Percentiles rank a stretch among this genome's conserved stretches.
Conservation (phyloP, 2,888 invertebrate species). For the Acleris cristana region DNA sequence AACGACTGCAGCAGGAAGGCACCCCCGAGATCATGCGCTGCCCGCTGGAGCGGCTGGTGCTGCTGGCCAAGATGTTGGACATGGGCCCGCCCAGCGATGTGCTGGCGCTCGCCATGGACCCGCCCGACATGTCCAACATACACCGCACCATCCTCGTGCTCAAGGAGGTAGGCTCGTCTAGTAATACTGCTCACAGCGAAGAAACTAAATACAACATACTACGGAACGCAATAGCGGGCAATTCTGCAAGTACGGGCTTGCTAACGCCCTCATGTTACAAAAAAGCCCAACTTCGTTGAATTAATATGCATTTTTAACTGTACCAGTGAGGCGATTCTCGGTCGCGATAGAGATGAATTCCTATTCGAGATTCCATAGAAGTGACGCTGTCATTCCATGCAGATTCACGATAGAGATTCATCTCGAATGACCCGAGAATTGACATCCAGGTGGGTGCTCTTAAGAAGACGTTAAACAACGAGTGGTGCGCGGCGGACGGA, state of each 20-base stretch:
- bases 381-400: too few species aligned
- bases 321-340: too few species aligned
- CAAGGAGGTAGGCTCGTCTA: constrained; percentile 86
- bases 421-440: too few species aligned
- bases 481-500: constrained; percentile 87
- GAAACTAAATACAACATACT: too few species aligned
- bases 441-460: constrained; percentile 95
- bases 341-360: too few species aligned
- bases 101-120: constrained; percentile 92
- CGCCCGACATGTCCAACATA: constrained; percentile 93
- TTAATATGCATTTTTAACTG: too few species aligned
- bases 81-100: constrained; percentile 92
- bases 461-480: constrained; percentile 82
- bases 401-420: too few species aligned
- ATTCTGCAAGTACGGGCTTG: too few species aligned
- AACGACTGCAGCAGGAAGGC: constrained; percentile 80
- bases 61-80: constrained; percentile 91
- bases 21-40: constrained; percentile 91
- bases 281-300: too few species aligned
- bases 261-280: too few species aligned
- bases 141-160: constrained; percentile 91
- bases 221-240: too few species aligned
- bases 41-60: constrained; percentile 91
- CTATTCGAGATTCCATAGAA: too few species aligned
- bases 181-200: not conserved